Base-by-base conservation (phyloP, 2,797 vertebrate genomes). In the Hoplostethus mediterraneus region DNA sequence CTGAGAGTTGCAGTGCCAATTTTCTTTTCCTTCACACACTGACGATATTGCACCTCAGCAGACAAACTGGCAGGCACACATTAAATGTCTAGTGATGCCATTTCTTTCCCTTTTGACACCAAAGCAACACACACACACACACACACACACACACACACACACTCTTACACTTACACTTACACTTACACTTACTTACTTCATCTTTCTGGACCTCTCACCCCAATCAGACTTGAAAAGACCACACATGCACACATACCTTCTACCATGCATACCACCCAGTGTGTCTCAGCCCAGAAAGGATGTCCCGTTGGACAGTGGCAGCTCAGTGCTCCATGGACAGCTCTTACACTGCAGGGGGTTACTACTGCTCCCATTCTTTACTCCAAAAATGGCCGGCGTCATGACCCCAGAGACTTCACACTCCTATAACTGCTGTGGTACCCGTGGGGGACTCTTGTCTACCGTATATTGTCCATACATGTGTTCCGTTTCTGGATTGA, bases 361-460 rank as follows among this genome's bases (percentile, higher is more conserved):
- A 25, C 64, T 8, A 47, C 72, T 66, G 79, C 82, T 68, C 81
- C 45, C 59, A 53, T 70, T 51, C 55, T 68, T 25, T 65, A 58
- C 82, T 82, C 73, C 75, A 63, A 81, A 81, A 84, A 90, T 85
- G 85, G 85, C 77, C 56, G 85, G 86, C 63, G 1, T 87, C 80
- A 82, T 90, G 83, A 89, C 82, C 84, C 80, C 84, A 89, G 87
- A 91, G 80, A 89, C 89, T 90, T 87, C 5, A 59, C 59, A 52
- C 53, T 58, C 16, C 3, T 67, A 62, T 86, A 85, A 75, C 69
- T 69, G 59, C 70, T 87, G 89, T 90, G 90, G 85, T 82, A 68
- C 82, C 85, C 6, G 62, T 84, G 77, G 76, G 76, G 75, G 72
- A 73, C 73, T 74, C 48, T 63, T 55, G 56, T 86, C 80, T 75